phyloP scores from a whole-genome alignment of 2,113 vertebrate species.

The Laticauda laticaudata region DNA sequence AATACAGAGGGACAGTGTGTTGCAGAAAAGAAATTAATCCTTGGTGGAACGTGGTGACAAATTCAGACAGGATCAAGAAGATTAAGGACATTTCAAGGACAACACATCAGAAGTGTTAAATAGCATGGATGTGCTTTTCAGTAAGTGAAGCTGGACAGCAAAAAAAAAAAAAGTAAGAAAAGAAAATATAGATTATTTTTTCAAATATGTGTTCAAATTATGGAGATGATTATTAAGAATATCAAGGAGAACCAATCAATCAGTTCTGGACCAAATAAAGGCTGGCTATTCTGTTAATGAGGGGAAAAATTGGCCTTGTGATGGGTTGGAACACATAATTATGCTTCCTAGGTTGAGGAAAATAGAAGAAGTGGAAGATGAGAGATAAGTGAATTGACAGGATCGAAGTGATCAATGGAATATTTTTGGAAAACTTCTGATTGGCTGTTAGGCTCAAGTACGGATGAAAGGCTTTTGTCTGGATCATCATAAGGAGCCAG shows the following conservation, averaged over 20 bases:
- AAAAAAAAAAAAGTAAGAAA: neutral
- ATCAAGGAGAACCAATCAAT: neutral
- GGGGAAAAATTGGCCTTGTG: neutral
- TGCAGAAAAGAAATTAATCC: neutral
- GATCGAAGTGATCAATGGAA: neutral
- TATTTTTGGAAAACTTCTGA: neutral
- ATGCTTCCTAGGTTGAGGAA: neutral
- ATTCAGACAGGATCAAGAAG: neutral
- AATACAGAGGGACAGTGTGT: neutral
- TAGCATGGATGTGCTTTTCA: neutral
- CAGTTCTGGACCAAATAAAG: neutral
- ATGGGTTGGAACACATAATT: neutral
- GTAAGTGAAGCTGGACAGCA: neutral
- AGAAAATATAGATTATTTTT: neutral
- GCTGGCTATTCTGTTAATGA: neutral
- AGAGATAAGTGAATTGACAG: neutral
- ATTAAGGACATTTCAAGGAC: neutral
- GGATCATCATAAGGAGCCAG: neutral
- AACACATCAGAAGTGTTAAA: neutral
- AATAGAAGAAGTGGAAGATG: neutral
- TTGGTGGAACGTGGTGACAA: neutral
- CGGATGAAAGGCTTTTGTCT: neutral
- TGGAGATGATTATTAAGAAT: neutral
- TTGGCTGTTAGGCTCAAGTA: neutral
- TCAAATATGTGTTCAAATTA: neutral